Evolutionary conservation across 2,888 invertebrate genomes (phyloP), one percentile per base, ranked within the genome.

Genomic region (Caenorhabditis sp.): DNA sequence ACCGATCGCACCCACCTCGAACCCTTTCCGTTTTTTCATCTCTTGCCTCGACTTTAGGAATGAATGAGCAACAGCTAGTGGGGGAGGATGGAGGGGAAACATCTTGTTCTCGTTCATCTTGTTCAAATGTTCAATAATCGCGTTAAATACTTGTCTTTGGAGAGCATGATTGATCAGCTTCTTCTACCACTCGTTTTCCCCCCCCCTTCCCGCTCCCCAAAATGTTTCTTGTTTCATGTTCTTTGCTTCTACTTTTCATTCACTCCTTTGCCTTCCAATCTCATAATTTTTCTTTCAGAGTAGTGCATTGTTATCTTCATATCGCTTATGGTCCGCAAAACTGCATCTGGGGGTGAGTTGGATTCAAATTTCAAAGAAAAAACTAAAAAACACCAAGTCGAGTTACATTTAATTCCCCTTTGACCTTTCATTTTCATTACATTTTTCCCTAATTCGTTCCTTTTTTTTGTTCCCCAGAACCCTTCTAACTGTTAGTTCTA

Each of bases 281-380:
- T 51, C 24, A n/a, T 0, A 35, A 9, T 32, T 13, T 61, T 22
- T 51, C 37, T n/a, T 24, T 70, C 70, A 70, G 69, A 71, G 55
- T 32, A 44, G 32, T 24, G 32, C 32, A 32, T 32, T 32, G 35
- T 44, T 65, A 61, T 74, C 44, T 58, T 76, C 76, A 76, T 76
- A 76, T 80, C 64, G 80, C 80, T 69, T 80, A 80, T 80, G 80
- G 80, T 80, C 80, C 80, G 80, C 69, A 74, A 80, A 61, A 74
- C 80, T 74, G 80, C 74, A 80, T 62, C 62, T 64, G 69, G 80
- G 71, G 80, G 80, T 80, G 15, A 80, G 80, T 69, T 51, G n/a
- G 15, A 65, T 50, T n/a, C 13, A 65, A 13, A 51, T 51, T 51
- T 28, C 50, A 13, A 40, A 76, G 53, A 65, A 74, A 53, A 32